A percentile compares a stretch with the other conserved stretches of the same genome.
Evolutionary conservation across 2,888 invertebrate genomes (phyloP).

Genomic region (Cephus pulcher): DNA sequence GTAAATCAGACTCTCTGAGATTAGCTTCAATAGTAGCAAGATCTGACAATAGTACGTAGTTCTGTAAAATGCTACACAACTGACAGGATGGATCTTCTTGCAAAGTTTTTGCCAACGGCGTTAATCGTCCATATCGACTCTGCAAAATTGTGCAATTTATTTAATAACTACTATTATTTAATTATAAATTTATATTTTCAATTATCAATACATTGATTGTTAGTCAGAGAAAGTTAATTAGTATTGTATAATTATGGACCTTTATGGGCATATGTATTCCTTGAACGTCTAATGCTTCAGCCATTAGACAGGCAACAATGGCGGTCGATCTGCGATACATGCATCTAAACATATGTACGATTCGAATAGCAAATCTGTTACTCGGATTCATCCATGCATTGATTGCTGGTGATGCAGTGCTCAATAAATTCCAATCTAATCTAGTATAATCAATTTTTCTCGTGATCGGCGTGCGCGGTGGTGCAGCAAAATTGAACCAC

Average conservation of each 20-base stretch:
- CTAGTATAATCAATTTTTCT: constrained; percentile 94
- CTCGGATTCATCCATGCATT: constrained; percentile 98
- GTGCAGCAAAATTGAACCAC: constrained; percentile 98
- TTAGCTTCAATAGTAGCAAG: constrained; percentile 84
- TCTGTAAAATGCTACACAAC: constrained; percentile 87
- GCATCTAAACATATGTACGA: constrained; percentile 83
- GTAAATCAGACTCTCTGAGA: constrained; percentile 85
- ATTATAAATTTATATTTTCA: neutral
- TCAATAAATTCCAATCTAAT: constrained; percentile 95
- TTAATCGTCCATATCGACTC: constrained; percentile 92
- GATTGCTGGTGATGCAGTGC: constrained; percentile 95
- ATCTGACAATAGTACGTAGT: constrained; percentile 83
- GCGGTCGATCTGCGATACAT: constrained; percentile 85
- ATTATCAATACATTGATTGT: neutral
- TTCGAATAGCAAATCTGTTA: constrained; percentile 87
- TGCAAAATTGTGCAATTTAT: constrained; percentile 58
- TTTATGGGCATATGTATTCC: constrained; percentile 84
- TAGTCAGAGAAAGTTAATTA: neutral
- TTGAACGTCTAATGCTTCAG: constrained; percentile 90
- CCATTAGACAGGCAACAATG: constrained; percentile 94
- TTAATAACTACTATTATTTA: neutral
- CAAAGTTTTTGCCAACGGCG: constrained; percentile 87
- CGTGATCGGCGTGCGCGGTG: constrained; percentile 93
- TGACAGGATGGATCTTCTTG: constrained; percentile 97
- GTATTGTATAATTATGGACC: constrained; percentile 65